Conservation (phyloP, 2,113 vertebrate genomes). For the Hemiprocne comata region DNA sequence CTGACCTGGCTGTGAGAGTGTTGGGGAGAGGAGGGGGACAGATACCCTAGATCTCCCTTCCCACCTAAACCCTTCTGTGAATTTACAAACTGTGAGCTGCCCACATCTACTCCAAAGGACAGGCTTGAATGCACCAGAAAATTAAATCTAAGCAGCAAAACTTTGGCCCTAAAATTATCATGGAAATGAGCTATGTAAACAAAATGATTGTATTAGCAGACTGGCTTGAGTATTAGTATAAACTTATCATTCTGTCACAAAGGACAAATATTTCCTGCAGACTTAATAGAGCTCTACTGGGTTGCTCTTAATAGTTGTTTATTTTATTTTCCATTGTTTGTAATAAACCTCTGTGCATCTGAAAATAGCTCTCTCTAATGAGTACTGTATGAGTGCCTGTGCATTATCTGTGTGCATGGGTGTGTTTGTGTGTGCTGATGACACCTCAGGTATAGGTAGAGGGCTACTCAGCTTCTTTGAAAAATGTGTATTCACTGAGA, state of each 20-base stretch:
- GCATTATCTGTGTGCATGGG: not conserved
- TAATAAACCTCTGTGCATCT: constrained; percentile 36
- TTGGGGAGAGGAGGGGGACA: not conserved
- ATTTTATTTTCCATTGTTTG: constrained; percentile 43
- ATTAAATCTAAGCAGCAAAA: not conserved
- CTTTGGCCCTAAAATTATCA: not conserved
- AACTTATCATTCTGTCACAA: not conserved
- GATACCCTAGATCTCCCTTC: not conserved
- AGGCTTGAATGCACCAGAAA: not conserved
- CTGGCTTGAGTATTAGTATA: not conserved
- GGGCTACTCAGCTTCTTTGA: not conserved
- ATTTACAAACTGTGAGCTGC: not conserved
- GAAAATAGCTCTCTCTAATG: constrained; percentile 35
- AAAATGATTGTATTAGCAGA: not conserved
- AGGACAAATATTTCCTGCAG: constrained; percentile 15
- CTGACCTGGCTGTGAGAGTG: not conserved
- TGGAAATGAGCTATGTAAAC: not conserved
- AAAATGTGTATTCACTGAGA: not conserved
- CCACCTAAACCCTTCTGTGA: not conserved
- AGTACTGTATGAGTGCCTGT: not conserved
- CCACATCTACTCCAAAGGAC: not conserved
- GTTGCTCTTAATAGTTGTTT: constrained; percentile 39
- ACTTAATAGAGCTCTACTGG: not conserved
- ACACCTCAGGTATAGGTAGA: not conserved
- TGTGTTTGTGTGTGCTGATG: constrained; percentile 7